Evolutionary conservation across 2,888 invertebrate genomes (phyloP), one percentile per base, ranked within the genome.

Genomic region (Unio delphinus): DNA sequence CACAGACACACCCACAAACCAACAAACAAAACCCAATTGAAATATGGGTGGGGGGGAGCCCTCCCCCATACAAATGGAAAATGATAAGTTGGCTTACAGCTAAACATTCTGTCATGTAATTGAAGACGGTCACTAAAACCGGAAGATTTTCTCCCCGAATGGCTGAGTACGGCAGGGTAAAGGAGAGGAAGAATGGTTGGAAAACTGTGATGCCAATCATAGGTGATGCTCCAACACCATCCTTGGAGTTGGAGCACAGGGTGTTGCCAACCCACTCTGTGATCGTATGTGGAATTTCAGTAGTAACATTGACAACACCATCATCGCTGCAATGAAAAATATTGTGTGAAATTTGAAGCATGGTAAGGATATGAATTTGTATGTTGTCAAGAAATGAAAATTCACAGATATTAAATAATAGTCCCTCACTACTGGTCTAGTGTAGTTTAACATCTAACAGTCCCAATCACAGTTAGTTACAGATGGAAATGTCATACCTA

Each of bases 101-200:
- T 5, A 95, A 88, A 64, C 93, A 93, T 75, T 94, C 92, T 67
- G 93, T 92, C 80, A 94, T 90, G 85, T 95, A 95, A 89, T 95
- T 95, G 90, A 93, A 94, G 61, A 95, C 91, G 0, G 94, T 92
- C 26, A 94, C 93, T 74, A 93, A 92, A 64, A 95, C 89, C 64
- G 93, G 92, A 45, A 94, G 89, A 23, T 91, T 89, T 89, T 95
- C 95, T 0, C 93, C 93, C 3, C 93, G 91, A 69, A 93, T 93
- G 0, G 94, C 91, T 0, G 93, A 92, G 72, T 93, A 93, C 0
- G 95, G 94, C 26, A 93, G 90, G 69, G 93, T 92, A 55, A 94
- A 92, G 79, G 95, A 94, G 34, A 94, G 91, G 90, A 95, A 95
- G 89, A 95, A 94, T 8, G 94, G 94, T 70, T 94, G 94, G 88